Evolutionary conservation across 2,113 vertebrate genomes (phyloP).

Genomic region (Ammodytes dubius): DNA sequence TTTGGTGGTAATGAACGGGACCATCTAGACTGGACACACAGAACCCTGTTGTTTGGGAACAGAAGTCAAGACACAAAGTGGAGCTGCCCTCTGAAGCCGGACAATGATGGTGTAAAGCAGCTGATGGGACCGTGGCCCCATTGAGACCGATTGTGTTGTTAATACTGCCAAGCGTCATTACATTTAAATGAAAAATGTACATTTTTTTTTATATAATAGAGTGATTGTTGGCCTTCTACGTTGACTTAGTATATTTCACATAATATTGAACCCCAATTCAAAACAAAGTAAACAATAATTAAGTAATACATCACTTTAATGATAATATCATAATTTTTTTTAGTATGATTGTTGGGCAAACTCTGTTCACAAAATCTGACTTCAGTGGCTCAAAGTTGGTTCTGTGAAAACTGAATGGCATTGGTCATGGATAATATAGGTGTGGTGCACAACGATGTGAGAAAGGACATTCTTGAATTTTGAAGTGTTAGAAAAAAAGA

Average conservation of each 20-base stretch:
- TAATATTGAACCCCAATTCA: not conserved
- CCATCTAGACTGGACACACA: not conserved
- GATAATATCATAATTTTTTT: not conserved
- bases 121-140: not conserved
- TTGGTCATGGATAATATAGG: not conserved
- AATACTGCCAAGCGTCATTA: slow-evolving; percentile 14
- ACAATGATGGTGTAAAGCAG: not conserved
- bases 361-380: not conserved
- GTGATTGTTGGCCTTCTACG: not conserved
- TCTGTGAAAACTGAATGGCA: not conserved
- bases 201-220: slow-evolving; percentile 13
- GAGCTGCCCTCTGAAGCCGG: slow-evolving; percentile 5
- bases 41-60: not conserved
- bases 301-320: not conserved
- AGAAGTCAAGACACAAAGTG: not conserved
- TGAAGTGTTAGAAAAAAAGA: not conserved
- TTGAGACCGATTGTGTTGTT: not conserved
- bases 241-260: not conserved
- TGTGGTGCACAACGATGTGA: not conserved
- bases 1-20: not conserved
- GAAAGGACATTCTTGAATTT: not conserved
- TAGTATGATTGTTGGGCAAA: not conserved
- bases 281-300: not conserved
- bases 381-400: not conserved
- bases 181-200: not conserved